Base-by-base conservation (phyloP, 2,888 invertebrate species). In the Parnassius glacialis region DNA sequence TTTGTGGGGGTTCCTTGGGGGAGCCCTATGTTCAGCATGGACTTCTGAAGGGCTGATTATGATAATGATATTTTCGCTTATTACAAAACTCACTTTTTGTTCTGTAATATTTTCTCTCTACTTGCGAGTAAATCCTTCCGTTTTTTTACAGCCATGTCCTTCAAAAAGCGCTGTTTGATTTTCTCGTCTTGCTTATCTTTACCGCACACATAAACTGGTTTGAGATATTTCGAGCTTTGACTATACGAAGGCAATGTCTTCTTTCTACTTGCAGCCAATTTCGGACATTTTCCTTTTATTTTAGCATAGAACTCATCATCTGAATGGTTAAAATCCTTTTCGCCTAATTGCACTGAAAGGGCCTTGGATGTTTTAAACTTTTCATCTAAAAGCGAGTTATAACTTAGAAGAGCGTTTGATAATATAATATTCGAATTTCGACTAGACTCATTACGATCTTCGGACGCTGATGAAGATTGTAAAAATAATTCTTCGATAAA, bases 101-200 rank as follows among this genome's bases (percentile, higher is more conserved):
- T 93, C 73, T 95, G 94, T 59, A 95, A 74, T 66, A 92, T 90
- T 70, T 87, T 89, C 54, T 94, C 92, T 71, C 93, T 92, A 57
- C 85, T 87, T 7, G 74, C 84, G 52, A 94, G 74, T 65, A 94
- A 74, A 41, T 93, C 91, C 75, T 89, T 93, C 16, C 93, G 87
- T 74, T 93, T 93, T 65, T 89, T 89, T 64, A 93, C 71, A 78
- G 93, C 93, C 43, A 90, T 69, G 16, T 93, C 91, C 74, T 82
- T 91, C 7, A 93, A 71, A 65, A 83, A 81, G 41, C 75, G 83
- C 42, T 87, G 85, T 44, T 84, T 84, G 12, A 92, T 84, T 68
- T 82, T 87, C 42, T 75, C 71, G 20, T 81, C 79, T 57, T 83
- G 80, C 20, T 78, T 71, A 1, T 70, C 68, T 62, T 78, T 80